Percentiles rank a stretch among this genome's conserved stretches.
These are phyloP conservation scores for Dicyrtomina minuta DNA, from an alignment of 2,888 invertebrate genomes.

Conservation along the genomic window DNA sequence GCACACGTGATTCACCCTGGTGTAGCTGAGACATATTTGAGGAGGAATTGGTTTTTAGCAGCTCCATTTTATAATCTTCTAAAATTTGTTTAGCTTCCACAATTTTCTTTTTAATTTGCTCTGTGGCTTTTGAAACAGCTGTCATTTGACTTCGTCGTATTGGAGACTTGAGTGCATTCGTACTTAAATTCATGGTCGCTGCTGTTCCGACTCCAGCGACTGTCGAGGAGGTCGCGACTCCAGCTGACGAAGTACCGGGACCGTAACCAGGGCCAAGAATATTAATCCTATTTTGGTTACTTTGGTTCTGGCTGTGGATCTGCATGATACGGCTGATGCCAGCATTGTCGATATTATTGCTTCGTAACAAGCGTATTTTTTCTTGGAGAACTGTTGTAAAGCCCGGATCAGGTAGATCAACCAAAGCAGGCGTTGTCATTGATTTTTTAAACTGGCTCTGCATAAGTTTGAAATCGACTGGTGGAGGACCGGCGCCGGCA, in stretches of 20 bases:
- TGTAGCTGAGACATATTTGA: conserved; percentile 14
- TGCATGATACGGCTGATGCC: no score
- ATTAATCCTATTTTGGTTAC: no score
- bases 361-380: conserved; percentile 18
- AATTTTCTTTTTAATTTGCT: conserved; percentile 30
- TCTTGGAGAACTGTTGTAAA: conserved; percentile 32
- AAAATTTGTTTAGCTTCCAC: conserved; percentile 30
- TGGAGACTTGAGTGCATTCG: conserved; percentile 14
- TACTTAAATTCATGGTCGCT: neutral
- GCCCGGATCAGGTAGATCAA: conserved; percentile 22
- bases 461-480: no score
- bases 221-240: neutral
- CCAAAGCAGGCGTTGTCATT: neutral
- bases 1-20: no score
- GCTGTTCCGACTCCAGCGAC: neutral
- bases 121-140: conserved; percentile 32
- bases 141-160: conserved; percentile 11
- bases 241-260: no score
- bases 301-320: no score
- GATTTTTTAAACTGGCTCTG: no score
- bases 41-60: conserved; percentile 6
- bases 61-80: conserved; percentile 30
- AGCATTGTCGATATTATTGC: neutral
- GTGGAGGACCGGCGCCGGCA: no score
- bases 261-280: no score